Conservation (phyloP, 2,113 vertebrate genomes). For the Periophthalmodon schlosseri region DNA sequence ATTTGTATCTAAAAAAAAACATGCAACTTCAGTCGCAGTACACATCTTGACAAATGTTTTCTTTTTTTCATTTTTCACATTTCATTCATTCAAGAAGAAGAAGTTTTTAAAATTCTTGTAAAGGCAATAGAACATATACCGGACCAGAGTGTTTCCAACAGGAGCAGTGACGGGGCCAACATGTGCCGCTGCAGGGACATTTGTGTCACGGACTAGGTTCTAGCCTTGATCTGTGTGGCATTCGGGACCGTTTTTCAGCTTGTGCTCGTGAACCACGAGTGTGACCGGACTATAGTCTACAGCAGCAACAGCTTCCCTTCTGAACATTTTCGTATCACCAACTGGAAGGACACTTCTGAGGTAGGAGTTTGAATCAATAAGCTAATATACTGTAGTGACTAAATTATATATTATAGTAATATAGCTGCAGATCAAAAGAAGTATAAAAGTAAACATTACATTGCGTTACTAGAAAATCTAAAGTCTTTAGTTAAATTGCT, state of each 20-base stretch:
- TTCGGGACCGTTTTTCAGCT: constrained; percentile 69
- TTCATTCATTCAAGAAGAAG: neutral
- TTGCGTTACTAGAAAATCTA: neutral
- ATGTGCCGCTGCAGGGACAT: constrained; percentile 34
- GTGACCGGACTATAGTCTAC: constrained; percentile 58
- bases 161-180: constrained; percentile 25
- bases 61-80: neutral
- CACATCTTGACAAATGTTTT: neutral
- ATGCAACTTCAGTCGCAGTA: neutral
- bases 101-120: neutral
- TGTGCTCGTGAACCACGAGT: constrained; percentile 48
- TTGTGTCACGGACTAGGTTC: constrained; percentile 49
- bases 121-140: neutral
- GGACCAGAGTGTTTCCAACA: constrained; percentile 7
- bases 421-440: neutral
- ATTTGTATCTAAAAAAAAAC: no score
- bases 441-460: neutral
- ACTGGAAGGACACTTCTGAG: constrained; percentile 25
- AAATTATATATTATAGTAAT: neutral
- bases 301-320: constrained; percentile 71
- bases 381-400: constrained; percentile 11
- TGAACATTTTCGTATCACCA: neutral
- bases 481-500: neutral
- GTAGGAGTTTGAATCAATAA: constrained; percentile 54
- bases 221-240: constrained; percentile 54